Evolutionary conservation across 2,888 invertebrate species (phyloP).

Genomic region (Andrena bucephala): DNA sequence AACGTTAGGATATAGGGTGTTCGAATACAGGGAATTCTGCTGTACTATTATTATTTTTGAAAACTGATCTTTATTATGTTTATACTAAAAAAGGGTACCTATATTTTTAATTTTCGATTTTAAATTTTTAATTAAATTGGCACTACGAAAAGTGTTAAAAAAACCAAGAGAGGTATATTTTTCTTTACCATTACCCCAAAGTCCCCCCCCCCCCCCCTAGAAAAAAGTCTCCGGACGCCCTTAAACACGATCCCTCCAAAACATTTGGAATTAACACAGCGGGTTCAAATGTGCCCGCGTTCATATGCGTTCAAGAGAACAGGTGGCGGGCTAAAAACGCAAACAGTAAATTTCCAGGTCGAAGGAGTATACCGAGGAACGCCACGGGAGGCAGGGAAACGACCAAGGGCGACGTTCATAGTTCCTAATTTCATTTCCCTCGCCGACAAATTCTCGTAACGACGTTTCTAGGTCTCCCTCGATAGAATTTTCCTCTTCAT

Average conservation of each 20-base stretch:
- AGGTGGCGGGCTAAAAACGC: neutral
- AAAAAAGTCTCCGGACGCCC: no score
- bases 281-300: neutral
- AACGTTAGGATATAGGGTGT: no score
- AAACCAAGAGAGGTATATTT: no score
- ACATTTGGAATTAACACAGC: neutral
- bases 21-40: no score
- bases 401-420: neutral
- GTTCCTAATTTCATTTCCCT: constrained; percentile 50
- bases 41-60: no score
- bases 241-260: neutral
- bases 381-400: neutral
- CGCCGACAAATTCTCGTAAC: constrained; percentile 27
- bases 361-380: neutral
- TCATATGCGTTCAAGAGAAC: neutral
- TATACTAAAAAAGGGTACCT: no score
- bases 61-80: no score
- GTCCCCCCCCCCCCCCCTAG: no score
- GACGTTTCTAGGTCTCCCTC: neutral
- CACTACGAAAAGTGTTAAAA: no score
- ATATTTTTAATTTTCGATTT: no score
- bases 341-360: constrained; percentile 11
- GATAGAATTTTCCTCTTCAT: constrained; percentile 20
- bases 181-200: no score
- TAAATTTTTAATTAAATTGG: no score